Conservation (phyloP, 2,888 invertebrate genomes). For the Dexiosoma caninum region DNA sequence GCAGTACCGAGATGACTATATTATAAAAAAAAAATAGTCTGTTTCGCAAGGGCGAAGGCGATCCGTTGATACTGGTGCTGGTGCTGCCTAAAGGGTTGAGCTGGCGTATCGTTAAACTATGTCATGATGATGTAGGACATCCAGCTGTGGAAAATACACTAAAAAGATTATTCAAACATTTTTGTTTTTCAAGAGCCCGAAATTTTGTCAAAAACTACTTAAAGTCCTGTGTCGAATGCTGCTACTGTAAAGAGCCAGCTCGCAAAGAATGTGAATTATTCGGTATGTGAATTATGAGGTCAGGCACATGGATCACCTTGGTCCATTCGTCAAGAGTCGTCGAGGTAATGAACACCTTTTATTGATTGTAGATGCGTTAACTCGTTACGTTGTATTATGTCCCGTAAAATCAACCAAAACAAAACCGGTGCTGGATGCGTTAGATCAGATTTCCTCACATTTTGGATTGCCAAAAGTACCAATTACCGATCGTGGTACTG, state of each 20-base stretch:
- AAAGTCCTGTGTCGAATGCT: slow-evolving; percentile 4
- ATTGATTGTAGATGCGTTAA: slow-evolving; percentile 32
- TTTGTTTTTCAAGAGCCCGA: slow-evolving; percentile 23
- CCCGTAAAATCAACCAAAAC: slow-evolving; percentile 56
- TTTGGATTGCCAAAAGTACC: slow-evolving; percentile 38
- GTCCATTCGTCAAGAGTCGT: slow-evolving; percentile 24
- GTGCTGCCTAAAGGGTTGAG: neutral
- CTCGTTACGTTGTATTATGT: slow-evolving; percentile 24
- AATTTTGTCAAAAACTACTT: slow-evolving; percentile 24
- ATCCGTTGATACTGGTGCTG: neutral
- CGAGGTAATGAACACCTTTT: slow-evolving; percentile 15
- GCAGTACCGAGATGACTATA: neutral
- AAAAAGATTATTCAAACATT: neutral
- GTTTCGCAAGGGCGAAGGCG: neutral
- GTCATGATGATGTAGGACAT: neutral
- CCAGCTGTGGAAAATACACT: slow-evolving; percentile 8
- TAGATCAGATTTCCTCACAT: slow-evolving; percentile 41
- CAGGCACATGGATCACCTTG: slow-evolving; percentile 32
- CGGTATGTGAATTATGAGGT: slow-evolving; percentile 26
- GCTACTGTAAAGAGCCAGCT: neutral
- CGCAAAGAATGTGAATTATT: slow-evolving; percentile 18
- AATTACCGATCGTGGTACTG: slow-evolving; percentile 48
- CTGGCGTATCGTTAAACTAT: no score
- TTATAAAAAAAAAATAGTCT: neutral
- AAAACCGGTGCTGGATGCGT: slow-evolving; percentile 46